Evolutionary conservation across 2,113 vertebrate genomes (phyloP).

Genomic region (Campylorhamphus procurvoides): DNA sequence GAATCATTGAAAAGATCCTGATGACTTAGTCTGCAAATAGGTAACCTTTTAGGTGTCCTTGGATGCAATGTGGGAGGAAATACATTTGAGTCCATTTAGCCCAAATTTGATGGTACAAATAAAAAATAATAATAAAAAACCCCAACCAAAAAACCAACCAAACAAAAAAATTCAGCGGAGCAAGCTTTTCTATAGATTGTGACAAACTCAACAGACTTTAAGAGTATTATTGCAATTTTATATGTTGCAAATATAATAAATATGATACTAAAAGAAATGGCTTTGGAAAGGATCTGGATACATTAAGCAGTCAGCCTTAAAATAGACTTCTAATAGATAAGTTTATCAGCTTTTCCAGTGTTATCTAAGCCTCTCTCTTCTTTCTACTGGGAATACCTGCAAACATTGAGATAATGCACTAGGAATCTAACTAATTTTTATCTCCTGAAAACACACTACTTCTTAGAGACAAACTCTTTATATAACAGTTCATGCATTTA

Average conservation of each 20-base stretch:
- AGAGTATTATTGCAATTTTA: neutral
- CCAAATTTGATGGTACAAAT: neutral
- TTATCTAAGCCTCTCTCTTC: neutral
- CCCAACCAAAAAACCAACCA: too few relatives aligned
- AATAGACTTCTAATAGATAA: neutral
- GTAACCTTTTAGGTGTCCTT: neutral
- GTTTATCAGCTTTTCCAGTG: neutral
- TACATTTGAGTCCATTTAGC: neutral
- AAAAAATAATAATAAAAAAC: neutral
- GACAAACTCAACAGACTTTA: neutral
- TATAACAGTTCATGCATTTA: neutral
- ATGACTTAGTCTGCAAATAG: neutral
- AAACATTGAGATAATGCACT: neutral
- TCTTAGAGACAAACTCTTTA: neutral
- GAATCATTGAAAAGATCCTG: neutral
- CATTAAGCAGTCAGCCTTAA: neutral
- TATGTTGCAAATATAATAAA: neutral
- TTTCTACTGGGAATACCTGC: neutral
- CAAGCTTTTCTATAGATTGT: neutral
- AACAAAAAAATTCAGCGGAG: neutral
- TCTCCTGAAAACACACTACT: neutral
- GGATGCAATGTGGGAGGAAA: neutral
- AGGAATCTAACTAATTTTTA: neutral
- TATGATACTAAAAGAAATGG: neutral
- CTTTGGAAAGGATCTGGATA: neutral